Percentiles rank a stretch among this genome's conserved stretches.
phyloP scores from a whole-genome alignment of 2,113 vertebrate species.

The Phrynosoma blainvillii region DNA sequence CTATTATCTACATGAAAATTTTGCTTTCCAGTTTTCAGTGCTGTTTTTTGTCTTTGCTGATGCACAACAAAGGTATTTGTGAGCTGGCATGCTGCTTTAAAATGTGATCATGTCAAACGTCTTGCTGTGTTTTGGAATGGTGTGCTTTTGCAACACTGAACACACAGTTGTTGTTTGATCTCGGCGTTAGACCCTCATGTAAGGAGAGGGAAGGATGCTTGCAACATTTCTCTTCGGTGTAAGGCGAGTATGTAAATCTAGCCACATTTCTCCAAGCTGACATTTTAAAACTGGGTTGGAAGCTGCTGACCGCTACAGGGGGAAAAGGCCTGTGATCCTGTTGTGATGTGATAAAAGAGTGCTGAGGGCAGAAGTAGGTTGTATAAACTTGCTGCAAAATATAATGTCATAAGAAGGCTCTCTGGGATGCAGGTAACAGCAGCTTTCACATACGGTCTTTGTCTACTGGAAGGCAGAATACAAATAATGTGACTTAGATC shows the following conservation, averaged over 20 bases:
- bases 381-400: slow-evolving; percentile 31
- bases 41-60: background rate
- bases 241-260: slow-evolving; percentile 25
- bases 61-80: background rate
- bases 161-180: slow-evolving; percentile 27
- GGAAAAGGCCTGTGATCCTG: accelerated
- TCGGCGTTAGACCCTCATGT: slow-evolving; percentile 10
- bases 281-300: slow-evolving; percentile 16
- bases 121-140: background rate
- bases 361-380: slow-evolving; percentile 4
- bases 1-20: slow-evolving; percentile 22
- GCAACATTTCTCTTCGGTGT: background rate
- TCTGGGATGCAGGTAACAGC: slow-evolving; percentile 35
- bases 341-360: background rate
- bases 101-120: slow-evolving; percentile 21
- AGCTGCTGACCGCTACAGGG: background rate
- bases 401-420: slow-evolving; percentile 15
- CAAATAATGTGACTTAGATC: slow-evolving; percentile 59
- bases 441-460: slow-evolving; percentile 42
- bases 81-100: slow-evolving; percentile 1
- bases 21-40: slow-evolving; percentile 24
- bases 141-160: background rate
- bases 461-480: slow-evolving; percentile 52
- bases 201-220: background rate
- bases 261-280: slow-evolving; percentile 21